Evolutionary conservation across 2,888 invertebrate genomes (phyloP), one percentile per base, ranked within the genome.

Genomic region (Polymixis lichenea): DNA sequence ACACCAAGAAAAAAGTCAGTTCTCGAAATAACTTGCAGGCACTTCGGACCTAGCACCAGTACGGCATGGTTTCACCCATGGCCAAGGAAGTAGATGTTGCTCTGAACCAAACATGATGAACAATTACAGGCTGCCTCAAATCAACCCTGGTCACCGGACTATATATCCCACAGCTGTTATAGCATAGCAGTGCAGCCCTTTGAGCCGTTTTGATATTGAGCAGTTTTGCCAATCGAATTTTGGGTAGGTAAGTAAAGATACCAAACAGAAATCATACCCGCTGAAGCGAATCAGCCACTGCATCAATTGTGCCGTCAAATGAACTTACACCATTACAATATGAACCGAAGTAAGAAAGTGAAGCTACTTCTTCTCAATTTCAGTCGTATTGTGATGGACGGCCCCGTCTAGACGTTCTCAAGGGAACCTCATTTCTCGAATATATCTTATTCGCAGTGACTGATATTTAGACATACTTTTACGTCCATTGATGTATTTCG

Each of bases 361-460:
- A 43, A 78, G 28, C n/a, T 38, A 53, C 46, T 78, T 77, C 56
- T 68, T 69, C 75, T 74, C 32, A 17, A 22, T n/a, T 78, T 2
- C 49, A 58, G 55, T 19, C 8, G 25, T 60, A 72, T 83, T 62
- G 66, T 83, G 82, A 83, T 56, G 62, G 75, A 82, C 79, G 25
- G 25, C 19, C 7, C 19, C 13, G 82, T 83, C 82, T 82, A 82
- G 82, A 82, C 82, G 79, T 72, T 67, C 79, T 83, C 82, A 32
- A 60, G 79, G 82, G 75, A 75, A 46, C 43, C 0, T 60, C 25
- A 60, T 62, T 70, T 70, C 69, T 60, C 43, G 46, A 64, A 69
- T 71, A 51, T 60, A 5, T 43, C 28, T 38, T 28, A 13, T 69
- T n/a, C n/a, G 5, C 22, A 15, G 25, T 43, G 46, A 80, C 49